phyloP scores from a whole-genome alignment of 2,113 vertebrate species.

The Antechinus flavipes region DNA sequence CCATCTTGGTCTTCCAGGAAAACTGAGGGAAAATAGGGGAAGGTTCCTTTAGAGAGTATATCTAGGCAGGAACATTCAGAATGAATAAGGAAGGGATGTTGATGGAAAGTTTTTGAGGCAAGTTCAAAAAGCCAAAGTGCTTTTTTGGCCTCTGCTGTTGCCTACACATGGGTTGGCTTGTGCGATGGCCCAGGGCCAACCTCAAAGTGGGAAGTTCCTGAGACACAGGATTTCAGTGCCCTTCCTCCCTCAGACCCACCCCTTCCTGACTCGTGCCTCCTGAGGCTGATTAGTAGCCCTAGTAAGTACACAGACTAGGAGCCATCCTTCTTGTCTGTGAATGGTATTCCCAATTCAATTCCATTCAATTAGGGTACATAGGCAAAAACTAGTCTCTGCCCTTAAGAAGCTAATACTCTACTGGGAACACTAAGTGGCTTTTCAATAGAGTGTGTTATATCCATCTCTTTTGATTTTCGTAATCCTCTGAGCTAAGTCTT shows the following conservation, averaged over 20 bases:
- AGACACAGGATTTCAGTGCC: not conserved
- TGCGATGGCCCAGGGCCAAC: not conserved
- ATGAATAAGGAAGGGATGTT: not conserved
- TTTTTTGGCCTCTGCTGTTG: not conserved
- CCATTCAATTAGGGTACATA: not conserved
- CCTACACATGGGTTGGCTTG: not conserved
- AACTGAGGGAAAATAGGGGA: slow-evolving; percentile 23
- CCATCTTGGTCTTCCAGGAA: slow-evolving; percentile 44
- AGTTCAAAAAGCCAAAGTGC: not conserved
- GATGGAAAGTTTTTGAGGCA: not conserved
- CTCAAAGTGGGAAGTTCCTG: not conserved
- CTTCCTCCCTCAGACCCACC: not conserved
- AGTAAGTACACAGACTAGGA: not conserved
- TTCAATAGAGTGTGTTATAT: not conserved
- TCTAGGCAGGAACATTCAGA: not conserved
- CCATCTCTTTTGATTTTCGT: not conserved
- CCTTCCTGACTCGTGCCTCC: not conserved
- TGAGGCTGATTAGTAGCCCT: not conserved
- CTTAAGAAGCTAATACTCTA: not conserved
- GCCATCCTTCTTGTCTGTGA: not conserved
- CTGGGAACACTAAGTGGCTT: not conserved
- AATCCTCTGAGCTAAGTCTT: not conserved
- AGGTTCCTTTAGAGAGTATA: slow-evolving; percentile 20
- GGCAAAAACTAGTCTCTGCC: not conserved
- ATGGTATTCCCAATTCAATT: not conserved